phyloP scores from a whole-genome alignment of 2,113 vertebrate genomes.

The Solenodon paradoxus region DNA sequence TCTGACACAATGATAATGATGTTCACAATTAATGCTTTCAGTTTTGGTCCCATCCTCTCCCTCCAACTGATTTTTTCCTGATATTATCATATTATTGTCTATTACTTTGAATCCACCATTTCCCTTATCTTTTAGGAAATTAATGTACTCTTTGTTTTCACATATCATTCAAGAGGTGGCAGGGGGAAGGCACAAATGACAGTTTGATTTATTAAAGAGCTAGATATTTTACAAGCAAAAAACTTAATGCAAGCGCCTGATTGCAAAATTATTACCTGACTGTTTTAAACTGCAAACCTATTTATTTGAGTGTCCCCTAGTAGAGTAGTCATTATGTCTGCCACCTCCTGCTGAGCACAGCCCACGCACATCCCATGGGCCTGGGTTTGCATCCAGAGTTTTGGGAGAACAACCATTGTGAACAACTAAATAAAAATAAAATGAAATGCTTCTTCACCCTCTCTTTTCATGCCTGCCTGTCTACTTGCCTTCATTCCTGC shows the following conservation, averaged over 20 bases:
- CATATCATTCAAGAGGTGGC: not conserved
- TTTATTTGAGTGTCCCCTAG: too few relatives aligned
- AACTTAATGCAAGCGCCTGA: not conserved
- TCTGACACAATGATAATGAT: not conserved
- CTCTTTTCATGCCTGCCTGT: too few relatives aligned
- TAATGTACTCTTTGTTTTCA: not conserved
- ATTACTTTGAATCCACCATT: not conserved
- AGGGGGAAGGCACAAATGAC: not conserved
- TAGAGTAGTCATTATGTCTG: too few relatives aligned
- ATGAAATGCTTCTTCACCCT: too few relatives aligned
- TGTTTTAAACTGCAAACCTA: conserved; percentile 14
- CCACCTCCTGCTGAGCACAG: too few relatives aligned
- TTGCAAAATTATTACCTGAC: not conserved
- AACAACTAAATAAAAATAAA: too few relatives aligned
- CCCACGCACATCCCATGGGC: too few relatives aligned
- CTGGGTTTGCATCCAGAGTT: too few relatives aligned
- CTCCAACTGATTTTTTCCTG: not conserved
- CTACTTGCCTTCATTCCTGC: too few relatives aligned
- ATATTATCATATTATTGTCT: not conserved
- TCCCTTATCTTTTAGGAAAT: not conserved
- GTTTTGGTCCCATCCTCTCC: not conserved
- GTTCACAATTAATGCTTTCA: not conserved
- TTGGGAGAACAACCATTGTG: too few relatives aligned
- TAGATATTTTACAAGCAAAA: not conserved
- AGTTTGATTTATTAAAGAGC: not conserved